Evolutionary conservation across 1,140 invertebrate species (phyloP).

Genomic region (Zaprionus africanus): DNA sequence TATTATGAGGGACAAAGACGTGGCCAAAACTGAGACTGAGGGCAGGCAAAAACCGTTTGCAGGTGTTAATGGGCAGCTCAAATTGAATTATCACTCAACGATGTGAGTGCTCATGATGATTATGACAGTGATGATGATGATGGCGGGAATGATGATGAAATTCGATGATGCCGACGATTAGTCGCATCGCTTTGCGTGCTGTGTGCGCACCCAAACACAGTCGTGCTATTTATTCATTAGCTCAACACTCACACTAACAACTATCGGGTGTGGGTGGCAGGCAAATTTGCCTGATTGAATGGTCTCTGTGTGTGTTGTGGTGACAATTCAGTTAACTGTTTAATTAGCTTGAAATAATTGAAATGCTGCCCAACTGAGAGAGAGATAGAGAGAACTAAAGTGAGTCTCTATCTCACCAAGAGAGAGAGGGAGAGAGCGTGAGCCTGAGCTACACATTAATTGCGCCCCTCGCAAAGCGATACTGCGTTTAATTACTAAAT

Average conservation of each 20-base stretch:
- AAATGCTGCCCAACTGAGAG: slow-evolving; percentile 46
- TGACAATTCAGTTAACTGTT: slow-evolving; percentile 77
- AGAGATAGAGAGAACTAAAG: not conserved
- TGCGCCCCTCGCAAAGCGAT: slow-evolving; percentile 18
- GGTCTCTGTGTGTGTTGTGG: slow-evolving; percentile 43
- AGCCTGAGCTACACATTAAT: slow-evolving; percentile 34
- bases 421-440: not conserved
- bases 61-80: slow-evolving; percentile 71
- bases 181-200: slow-evolving; percentile 3
- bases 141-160: slow-evolving; percentile 31
- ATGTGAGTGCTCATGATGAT: slow-evolving; percentile 28
- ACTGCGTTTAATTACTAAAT: slow-evolving; percentile 58
- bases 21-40: slow-evolving; percentile 26
- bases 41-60: slow-evolving; percentile 53
- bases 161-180: slow-evolving; percentile 31
- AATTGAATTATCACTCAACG: slow-evolving; percentile 75
- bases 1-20: slow-evolving; percentile 38
- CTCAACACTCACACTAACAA: slow-evolving; percentile 37
- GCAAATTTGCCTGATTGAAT: slow-evolving; percentile 62
- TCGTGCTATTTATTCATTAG: slow-evolving; percentile 75
- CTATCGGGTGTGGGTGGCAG: slow-evolving; percentile 12
- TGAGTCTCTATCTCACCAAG: not conserved
- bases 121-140: slow-evolving; percentile 23
- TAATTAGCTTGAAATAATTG: slow-evolving; percentile 82
- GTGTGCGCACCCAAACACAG: slow-evolving; percentile 27